Percentiles rank a stretch among this genome's conserved stretches.
Conservation (phyloP, 2,888 invertebrate species). For the Lasius fuliginosus region DNA sequence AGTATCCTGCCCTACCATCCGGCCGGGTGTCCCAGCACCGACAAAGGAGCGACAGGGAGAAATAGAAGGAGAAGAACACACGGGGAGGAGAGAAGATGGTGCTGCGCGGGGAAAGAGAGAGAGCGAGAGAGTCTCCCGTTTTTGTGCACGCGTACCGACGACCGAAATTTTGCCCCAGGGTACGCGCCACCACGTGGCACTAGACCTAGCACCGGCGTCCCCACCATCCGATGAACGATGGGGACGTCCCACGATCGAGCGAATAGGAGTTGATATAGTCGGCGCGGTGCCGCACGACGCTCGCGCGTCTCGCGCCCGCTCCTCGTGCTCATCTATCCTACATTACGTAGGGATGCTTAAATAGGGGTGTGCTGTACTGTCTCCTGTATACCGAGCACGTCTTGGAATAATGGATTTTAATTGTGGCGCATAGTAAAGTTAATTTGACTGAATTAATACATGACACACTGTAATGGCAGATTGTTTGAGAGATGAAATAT, state of each 20-base stretch:
- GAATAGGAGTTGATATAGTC: constrained; percentile 72
- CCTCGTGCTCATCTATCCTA: background rate
- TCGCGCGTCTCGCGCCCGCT: constrained; percentile 8
- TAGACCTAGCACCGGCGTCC: constrained; percentile 72
- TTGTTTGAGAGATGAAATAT: background rate
- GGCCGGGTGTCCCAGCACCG: constrained; percentile 57
- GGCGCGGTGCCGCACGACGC: constrained; percentile 66
- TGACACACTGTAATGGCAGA: background rate
- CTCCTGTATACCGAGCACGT: background rate
- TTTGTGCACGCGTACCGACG: constrained; percentile 65
- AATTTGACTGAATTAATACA: background rate
- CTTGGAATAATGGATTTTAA: background rate
- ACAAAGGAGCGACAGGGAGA: constrained; percentile 61
- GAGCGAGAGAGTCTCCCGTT: constrained; percentile 51
- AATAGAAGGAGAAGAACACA: constrained; percentile 57
- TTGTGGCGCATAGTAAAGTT: background rate
- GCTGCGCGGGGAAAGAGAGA: constrained; percentile 25
- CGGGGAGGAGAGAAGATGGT: constrained; percentile 64
- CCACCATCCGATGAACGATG: constrained; percentile 69
- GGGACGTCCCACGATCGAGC: constrained; percentile 72
- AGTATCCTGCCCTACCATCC: constrained; percentile 69
- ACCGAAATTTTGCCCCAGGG: constrained; percentile 78
- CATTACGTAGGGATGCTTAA: background rate
- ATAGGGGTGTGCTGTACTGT: background rate
- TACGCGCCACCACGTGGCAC: constrained; percentile 78